Conservation (phyloP, 2,888 invertebrate genomes). For the Vanessa cardui region DNA sequence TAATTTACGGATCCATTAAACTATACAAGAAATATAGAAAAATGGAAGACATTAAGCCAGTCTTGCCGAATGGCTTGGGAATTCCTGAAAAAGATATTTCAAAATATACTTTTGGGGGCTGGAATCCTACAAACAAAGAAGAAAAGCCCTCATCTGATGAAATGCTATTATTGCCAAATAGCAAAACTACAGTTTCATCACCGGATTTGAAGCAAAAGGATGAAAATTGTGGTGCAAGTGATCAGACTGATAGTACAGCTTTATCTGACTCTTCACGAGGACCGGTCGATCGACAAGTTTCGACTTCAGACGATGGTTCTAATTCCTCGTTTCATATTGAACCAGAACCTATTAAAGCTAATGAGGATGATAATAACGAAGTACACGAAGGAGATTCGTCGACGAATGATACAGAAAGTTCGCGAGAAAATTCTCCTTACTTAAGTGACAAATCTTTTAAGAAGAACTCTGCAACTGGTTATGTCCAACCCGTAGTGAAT, state of each 20-base stretch:
- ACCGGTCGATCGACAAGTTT: constrained; percentile 65
- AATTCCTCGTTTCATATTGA: constrained; percentile 70
- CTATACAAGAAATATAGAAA: constrained; percentile 83
- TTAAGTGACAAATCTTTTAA: constrained; percentile 63
- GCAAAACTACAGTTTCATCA: constrained; percentile 58
- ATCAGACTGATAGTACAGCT: constrained; percentile 76
- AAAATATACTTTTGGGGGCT: constrained; percentile 68
- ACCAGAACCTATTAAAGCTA: constrained; percentile 54
- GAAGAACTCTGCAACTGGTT: constrained; percentile 64
- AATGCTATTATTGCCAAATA: constrained; percentile 70
- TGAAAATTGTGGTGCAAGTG: constrained; percentile 69
- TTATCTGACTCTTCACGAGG: constrained; percentile 70
- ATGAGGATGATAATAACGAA: constrained; percentile 48
- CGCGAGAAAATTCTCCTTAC: constrained; percentile 61
- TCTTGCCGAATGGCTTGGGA: constrained; percentile 85
- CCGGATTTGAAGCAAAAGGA: constrained; percentile 66
- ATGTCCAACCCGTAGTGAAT: constrained; percentile 58
- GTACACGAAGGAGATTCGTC: constrained; percentile 56
- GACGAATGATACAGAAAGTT: constrained; percentile 60
- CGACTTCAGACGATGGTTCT: constrained; percentile 72
- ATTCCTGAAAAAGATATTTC: constrained; percentile 73
- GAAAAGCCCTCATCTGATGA: constrained; percentile 77
- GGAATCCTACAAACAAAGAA: constrained; percentile 70
- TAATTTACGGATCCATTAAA: constrained; percentile 72
- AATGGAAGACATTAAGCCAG: constrained; percentile 87